phyloP scores from a whole-genome alignment of 2,113 vertebrate genomes.

The Anseranas semipalmata region DNA sequence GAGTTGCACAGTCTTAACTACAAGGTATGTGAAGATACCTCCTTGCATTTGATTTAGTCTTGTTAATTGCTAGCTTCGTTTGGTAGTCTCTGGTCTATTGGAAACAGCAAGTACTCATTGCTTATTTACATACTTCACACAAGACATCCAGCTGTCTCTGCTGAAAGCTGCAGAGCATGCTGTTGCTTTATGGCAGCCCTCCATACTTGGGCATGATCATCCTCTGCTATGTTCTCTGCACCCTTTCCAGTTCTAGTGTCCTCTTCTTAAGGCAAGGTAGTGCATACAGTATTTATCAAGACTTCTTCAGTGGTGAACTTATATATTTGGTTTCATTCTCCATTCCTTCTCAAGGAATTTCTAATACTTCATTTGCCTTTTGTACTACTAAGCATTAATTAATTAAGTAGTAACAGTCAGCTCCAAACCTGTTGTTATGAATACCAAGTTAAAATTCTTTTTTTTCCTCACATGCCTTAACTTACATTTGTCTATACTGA shows the following conservation, averaged over 20 bases:
- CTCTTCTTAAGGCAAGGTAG: background rate
- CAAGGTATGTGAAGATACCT: background rate
- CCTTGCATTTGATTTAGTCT: background rate
- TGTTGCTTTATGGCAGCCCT: background rate
- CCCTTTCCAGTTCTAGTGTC: background rate
- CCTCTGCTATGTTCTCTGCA: background rate
- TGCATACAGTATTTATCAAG: background rate
- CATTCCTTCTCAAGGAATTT: background rate
- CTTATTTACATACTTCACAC: background rate
- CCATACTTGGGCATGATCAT: background rate
- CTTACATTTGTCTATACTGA: background rate
- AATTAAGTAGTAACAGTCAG: background rate
- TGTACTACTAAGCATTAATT: background rate
- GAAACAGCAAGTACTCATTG: background rate
- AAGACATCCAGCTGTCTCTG: background rate
- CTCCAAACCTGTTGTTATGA: background rate
- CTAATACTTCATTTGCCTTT: background rate
- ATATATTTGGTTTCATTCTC: background rate
- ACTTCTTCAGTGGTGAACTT: background rate
- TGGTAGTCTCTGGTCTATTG: background rate
- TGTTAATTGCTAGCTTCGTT: background rate
- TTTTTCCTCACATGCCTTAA: background rate
- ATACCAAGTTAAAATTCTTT: background rate
- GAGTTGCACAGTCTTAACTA: background rate
- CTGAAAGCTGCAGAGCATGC: background rate